phyloP scores from a whole-genome alignment of 2,113 vertebrate species.

The Egretta garzetta region DNA sequence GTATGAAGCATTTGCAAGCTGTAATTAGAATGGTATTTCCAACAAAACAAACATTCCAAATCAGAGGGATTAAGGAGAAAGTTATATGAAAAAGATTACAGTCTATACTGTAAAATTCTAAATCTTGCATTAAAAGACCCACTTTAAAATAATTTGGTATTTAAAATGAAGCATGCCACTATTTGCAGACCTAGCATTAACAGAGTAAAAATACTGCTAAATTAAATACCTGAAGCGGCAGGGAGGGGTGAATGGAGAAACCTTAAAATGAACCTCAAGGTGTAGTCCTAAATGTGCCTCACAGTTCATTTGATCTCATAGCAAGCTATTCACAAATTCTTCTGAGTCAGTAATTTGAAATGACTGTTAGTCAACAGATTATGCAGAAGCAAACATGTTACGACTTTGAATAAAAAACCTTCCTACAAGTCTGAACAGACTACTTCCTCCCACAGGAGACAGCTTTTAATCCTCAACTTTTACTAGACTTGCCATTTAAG shows the following conservation, averaged over 20 bases:
- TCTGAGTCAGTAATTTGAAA: slow-evolving; percentile 62
- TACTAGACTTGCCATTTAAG: slow-evolving; percentile 63
- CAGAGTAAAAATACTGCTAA: slow-evolving; percentile 27
- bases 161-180: neutral
- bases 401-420: slow-evolving; percentile 49
- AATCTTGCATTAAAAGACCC: neutral
- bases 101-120: neutral
- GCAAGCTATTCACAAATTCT: slow-evolving; percentile 49
- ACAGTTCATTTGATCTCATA: slow-evolving; percentile 41
- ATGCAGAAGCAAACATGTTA: slow-evolving; percentile 60
- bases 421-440: slow-evolving; percentile 71
- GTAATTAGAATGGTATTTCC: neutral
- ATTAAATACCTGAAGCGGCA: neutral
- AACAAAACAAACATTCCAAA: neutral
- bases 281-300: slow-evolving; percentile 20
- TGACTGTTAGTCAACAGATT: slow-evolving; percentile 64
- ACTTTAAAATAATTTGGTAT: neutral
- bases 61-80: neutral
- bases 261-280: slow-evolving; percentile 48
- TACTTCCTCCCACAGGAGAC: slow-evolving; percentile 69
- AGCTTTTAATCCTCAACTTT: slow-evolving; percentile 64
- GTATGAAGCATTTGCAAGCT: neutral
- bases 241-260: slow-evolving; percentile 23
- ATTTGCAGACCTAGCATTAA: neutral
- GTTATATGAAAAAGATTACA: neutral